Evolutionary conservation across 2,797 vertebrate species (phyloP).

Genomic region (Fundulus diaphanus): DNA sequence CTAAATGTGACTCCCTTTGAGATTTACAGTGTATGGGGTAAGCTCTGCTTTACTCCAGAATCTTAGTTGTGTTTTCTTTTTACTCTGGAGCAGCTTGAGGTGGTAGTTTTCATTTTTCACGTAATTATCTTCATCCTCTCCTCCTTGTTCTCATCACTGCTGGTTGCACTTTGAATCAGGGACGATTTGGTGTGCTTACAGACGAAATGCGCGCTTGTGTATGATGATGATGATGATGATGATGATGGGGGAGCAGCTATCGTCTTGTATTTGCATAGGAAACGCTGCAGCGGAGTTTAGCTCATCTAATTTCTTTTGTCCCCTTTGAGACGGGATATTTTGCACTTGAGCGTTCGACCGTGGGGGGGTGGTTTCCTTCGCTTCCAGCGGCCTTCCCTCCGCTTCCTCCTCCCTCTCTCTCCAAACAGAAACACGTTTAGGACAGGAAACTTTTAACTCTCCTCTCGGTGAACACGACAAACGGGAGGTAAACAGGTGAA

Average conservation of each 20-base stretch:
- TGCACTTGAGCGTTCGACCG: slow-evolving; percentile 64
- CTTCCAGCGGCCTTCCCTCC: slow-evolving; percentile 51
- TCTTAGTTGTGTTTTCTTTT: slow-evolving; percentile 15
- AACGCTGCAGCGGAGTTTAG: slow-evolving; percentile 24
- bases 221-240: no score
- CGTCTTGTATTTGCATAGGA: slow-evolving; percentile 11
- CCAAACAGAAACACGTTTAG: slow-evolving; percentile 19
- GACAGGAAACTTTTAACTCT: slow-evolving; percentile 31
- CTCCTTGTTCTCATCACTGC: slow-evolving; percentile 43
- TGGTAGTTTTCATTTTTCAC: slow-evolving; percentile 32
- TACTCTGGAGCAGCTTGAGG: slow-evolving; percentile 15
- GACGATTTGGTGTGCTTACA: slow-evolving; percentile 70
- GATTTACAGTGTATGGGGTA: slow-evolving; percentile 26
- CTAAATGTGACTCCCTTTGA: slow-evolving; percentile 56
- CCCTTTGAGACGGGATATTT: slow-evolving; percentile 43
- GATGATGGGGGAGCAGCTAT: slow-evolving; percentile 13
- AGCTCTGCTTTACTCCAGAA: slow-evolving; percentile 14
- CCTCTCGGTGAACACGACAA: slow-evolving; percentile 23
- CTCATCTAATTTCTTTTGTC: slow-evolving; percentile 29
- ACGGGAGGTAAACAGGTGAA: slow-evolving; percentile 15
- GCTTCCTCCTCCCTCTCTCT: slow-evolving; percentile 25
- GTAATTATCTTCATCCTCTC: slow-evolving; percentile 5
- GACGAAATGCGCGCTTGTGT: slow-evolving; percentile 65
- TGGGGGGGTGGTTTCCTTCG: slow-evolving; percentile 41
- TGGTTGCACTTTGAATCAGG: slow-evolving; percentile 82